Evolutionary conservation across 2,113 vertebrate genomes (phyloP).

Genomic region (Indicator indicator): DNA sequence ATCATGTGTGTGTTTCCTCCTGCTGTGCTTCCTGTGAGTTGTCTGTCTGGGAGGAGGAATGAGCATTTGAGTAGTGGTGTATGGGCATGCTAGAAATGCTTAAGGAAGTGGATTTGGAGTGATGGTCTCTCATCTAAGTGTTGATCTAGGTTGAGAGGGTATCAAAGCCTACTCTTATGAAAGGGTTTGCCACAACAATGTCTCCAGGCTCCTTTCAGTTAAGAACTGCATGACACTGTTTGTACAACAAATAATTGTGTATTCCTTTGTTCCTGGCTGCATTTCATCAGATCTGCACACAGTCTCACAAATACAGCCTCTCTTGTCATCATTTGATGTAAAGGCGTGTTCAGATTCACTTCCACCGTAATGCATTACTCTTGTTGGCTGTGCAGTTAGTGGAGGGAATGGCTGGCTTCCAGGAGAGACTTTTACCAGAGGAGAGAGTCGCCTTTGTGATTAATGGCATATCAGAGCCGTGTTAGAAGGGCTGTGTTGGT

Average conservation of each 20-base stretch:
- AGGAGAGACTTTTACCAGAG: neutral
- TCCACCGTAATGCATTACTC: rapidly evolving
- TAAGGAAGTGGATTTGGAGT: neutral
- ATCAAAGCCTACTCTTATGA: neutral
- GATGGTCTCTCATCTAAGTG: neutral
- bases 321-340: neutral
- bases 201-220: neutral
- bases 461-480: neutral
- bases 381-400: neutral
- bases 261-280: neutral
- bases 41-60: neutral
- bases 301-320: neutral
- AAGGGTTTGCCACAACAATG: neutral
- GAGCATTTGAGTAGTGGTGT: rapidly evolving
- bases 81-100: neutral
- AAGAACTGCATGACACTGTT: neutral
- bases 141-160: neutral
- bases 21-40: neutral
- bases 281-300: neutral
- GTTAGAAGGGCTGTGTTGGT: neutral
- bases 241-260: neutral
- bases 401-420: neutral
- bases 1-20: rapidly evolving
- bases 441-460: rapidly evolving
- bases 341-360: neutral